Evolutionary conservation across 1,140 invertebrate species (phyloP), one percentile per base, ranked within the genome.

Genomic region (Uloborus diversus): DNA sequence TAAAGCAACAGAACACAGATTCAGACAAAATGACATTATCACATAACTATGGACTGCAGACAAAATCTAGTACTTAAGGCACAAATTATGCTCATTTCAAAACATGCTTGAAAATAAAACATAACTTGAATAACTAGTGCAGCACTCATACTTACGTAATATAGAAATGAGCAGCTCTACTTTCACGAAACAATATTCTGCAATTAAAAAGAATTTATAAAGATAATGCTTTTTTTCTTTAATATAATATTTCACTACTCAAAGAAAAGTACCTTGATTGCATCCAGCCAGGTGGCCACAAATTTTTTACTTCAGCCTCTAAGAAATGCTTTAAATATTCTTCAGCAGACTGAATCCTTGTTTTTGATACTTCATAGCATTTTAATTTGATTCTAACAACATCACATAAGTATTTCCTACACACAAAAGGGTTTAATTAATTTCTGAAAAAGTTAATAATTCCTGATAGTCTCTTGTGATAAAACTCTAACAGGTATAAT

Each of bases 211-310:
- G 20, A 11, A 70, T 27, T 30, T 37, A 4, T 32, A 7, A 51
- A 68, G 20, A 32, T 51, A n/a, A n/a, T n/a, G n/a, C n/a, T n/a
- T n/a, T n/a, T n/a, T n/a, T n/a, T n/a, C n/a, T n/a, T n/a, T n/a
- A n/a, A n/a, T n/a, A n/a, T n/a, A n/a, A n/a, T n/a, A n/a, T n/a
- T n/a, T n/a, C n/a, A n/a, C n/a, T n/a, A n/a, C n/a, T n/a, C n/a
- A n/a, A n/a, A n/a, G n/a, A 42, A 68, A 3, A 33, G 17, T 69
- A 86, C 84, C 86, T 84, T 28, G 86, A 86, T 79, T 87, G 86
- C 87, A 91, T 90, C 88, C 89, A 91, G 4, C 90, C 90, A 65
- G 86, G 83, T 3, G 90, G 90, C 90, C 90, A 91, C 14, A 91
- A 80, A 47, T 86, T 85, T 80, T 88, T 86, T 17, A 91, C 86